These are phyloP conservation scores for Acyrthosiphon pisum DNA, from an alignment of 1,140 invertebrate species.

Conservation along the genomic window DNA sequence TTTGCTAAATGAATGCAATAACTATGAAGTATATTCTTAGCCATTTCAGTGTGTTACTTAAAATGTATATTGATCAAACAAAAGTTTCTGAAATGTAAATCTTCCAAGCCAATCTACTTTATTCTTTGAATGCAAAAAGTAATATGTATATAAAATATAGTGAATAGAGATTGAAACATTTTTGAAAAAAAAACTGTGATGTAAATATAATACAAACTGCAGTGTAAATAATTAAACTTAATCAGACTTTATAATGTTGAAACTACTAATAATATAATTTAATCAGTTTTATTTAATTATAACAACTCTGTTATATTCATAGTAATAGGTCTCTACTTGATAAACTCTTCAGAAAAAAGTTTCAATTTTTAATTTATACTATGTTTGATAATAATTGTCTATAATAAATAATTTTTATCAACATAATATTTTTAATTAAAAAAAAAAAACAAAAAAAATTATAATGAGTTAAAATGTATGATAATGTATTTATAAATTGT, in stretches of 20 bases:
- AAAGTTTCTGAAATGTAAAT: constrained; percentile 2
- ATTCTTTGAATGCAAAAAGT: background rate
- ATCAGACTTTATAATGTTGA: background rate
- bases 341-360: background rate
- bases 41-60: background rate
- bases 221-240: background rate
- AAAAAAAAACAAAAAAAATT: background rate
- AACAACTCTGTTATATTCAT: background rate
- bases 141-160: background rate
- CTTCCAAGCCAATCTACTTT: background rate
- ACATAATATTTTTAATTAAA: background rate
- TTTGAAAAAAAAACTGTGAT: background rate
- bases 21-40: background rate
- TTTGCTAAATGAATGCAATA: background rate
- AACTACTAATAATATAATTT: background rate
- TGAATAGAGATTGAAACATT: background rate
- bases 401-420: background rate
- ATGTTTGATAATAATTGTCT: background rate
- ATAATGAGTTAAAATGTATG: background rate
- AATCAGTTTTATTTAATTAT: background rate
- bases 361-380: background rate
- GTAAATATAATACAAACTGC: background rate
- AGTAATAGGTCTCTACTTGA: background rate
- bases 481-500: background rate
- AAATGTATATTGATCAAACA: background rate